Conservation (phyloP, 2,888 invertebrate species). For the Leucania comma region DNA sequence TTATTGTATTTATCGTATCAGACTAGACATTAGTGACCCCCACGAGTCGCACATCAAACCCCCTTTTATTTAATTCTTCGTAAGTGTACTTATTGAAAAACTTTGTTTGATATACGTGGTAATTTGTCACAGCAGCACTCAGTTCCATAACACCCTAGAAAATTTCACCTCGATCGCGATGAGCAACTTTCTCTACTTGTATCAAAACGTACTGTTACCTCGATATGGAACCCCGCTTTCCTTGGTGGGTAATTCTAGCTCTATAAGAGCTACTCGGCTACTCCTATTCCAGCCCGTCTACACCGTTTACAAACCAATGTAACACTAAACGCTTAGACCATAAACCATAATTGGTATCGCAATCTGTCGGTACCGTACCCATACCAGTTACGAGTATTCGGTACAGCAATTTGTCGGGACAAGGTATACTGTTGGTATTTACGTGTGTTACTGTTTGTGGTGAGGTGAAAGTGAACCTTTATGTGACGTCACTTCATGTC, state of each 20-base stretch:
- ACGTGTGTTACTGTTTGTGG: conserved; percentile 69
- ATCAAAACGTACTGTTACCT: not conserved
- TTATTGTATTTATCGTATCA: too few species aligned
- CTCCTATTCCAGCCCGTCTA: not conserved
- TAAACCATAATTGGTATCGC: conserved; percentile 54
- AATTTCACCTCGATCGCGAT: too few species aligned
- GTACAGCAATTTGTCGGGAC: conserved; percentile 48
- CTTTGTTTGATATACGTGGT: too few species aligned
- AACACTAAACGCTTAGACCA: conserved; percentile 44
- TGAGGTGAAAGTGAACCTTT: conserved; percentile 81
- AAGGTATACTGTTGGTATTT: conserved; percentile 61
- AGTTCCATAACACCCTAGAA: too few species aligned
- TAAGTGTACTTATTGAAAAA: too few species aligned
- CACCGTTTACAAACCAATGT: conserved; percentile 33
- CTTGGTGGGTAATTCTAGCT: not conserved
- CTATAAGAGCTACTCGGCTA: not conserved
- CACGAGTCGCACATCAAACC: too few species aligned
- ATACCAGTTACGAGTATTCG: conserved; percentile 14
- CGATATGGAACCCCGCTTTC: not conserved
- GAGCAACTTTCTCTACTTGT: too few species aligned
- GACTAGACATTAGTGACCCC: too few species aligned
- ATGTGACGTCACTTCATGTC: conserved; percentile 80
- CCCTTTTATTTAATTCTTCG: too few species aligned
- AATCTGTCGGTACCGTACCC: conserved; percentile 26
- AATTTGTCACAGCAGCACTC: too few species aligned